Base-by-base conservation (phyloP, 2,888 invertebrate species). In the Phragmatobia fuliginosa region DNA sequence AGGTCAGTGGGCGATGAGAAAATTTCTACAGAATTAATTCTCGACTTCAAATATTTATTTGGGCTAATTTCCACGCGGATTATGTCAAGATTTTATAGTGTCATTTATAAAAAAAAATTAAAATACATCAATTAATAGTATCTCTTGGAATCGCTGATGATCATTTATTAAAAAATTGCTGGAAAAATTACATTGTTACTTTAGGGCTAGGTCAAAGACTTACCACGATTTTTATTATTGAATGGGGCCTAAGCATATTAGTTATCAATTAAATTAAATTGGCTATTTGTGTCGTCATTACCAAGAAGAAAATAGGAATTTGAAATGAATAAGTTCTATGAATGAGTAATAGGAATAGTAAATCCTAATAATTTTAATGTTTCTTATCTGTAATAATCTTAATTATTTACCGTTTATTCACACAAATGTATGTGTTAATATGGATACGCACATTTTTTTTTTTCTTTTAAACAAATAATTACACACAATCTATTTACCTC, bases 1-100 rank as follows among this genome's bases (percentile, higher is more conserved):
- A 76, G 72, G 67, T 75, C 52, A 70, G 68, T 70, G 45, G 68
- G 70, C n/a, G 70, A 67, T 70, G 67, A 56, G 49, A 70, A 80
- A 68, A 64, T 71, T 68, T 38, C 62, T 68, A 36, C 18, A 16
- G 33, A 41, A 16, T 64, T 58, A 60, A 67, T 67, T 66, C 61
- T 45, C 14, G 18, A 41, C 5, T 62, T 5, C 56, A 68, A 64
- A 56, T 63, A 5, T 67, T 64, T 58, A 25, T 56, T n/a, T 21
- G 32, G 61, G 71, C 66, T 66, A 74, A 59, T 59, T 73, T 68
- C 68, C 31, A 56, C 25, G 28, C 10, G 11, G 58, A 58, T 70
- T 68, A 67, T 71, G 58, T 65, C 33, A 33, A 59, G 66, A 56
- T 7, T 67, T 67, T 38, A 38, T n/a, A 31, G 33, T 45, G 10